A percentile compares a stretch with the other conserved stretches of the same genome.
phyloP scores from a whole-genome alignment of 92 coral and sea anemone genomes.

The Actinostola sp. region DNA sequence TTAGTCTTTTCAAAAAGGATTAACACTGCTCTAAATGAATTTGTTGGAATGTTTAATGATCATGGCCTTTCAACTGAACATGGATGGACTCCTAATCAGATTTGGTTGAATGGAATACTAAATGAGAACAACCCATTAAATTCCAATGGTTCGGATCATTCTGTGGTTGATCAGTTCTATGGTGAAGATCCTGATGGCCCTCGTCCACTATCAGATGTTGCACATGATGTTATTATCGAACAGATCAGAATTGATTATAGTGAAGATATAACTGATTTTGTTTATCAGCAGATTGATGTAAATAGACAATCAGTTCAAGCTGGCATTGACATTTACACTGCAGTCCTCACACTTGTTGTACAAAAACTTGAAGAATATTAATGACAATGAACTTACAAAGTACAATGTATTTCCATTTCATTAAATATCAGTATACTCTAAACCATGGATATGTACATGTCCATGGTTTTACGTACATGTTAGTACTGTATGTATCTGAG shows the following conservation, averaged over 20 bases:
- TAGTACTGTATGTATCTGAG: too few relatives aligned
- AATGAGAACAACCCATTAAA: conserved; percentile 45
- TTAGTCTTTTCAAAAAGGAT: conserved; percentile 42
- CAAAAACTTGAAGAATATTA: conserved; percentile 67
- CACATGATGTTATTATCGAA: conserved; percentile 43
- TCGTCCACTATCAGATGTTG: conserved; percentile 54
- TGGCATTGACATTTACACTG: conserved; percentile 63
- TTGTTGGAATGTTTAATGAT: conserved; percentile 45
- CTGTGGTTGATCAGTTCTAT: conserved; percentile 40
- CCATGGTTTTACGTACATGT: too few relatives aligned
- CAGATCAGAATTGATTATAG: conserved; percentile 36
- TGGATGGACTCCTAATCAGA: conserved; percentile 48
- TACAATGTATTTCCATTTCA: conserved; percentile 9
- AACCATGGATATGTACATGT: not conserved
- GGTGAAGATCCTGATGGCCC: conserved; percentile 69
- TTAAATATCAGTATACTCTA: not conserved
- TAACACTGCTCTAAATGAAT: conserved; percentile 44
- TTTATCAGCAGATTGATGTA: conserved; percentile 37
- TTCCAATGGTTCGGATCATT: conserved; percentile 17
- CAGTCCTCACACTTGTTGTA: conserved; percentile 55
- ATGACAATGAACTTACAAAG: too few relatives aligned
- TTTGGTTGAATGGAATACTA: conserved; percentile 55
- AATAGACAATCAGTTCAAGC: conserved; percentile 63
- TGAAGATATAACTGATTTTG: conserved; percentile 34
- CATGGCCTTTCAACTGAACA: conserved; percentile 41